A percentile compares a stretch with the other conserved stretches of the same genome.
These are phyloP conservation scores for Cantharis rustica DNA, from an alignment of 2,888 invertebrate genomes.

Conservation along the genomic window DNA sequence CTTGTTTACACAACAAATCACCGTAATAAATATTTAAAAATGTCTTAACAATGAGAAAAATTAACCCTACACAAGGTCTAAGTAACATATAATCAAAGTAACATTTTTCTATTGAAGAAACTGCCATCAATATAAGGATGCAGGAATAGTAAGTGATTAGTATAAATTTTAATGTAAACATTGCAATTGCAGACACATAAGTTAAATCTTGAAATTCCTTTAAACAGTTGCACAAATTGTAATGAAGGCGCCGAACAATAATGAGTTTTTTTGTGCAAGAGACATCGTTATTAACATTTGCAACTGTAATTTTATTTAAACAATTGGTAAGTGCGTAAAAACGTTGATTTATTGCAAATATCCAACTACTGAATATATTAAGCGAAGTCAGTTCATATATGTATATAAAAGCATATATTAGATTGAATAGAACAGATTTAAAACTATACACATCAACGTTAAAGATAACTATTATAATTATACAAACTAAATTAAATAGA, in stretches of 20 bases:
- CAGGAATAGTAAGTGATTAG: neutral
- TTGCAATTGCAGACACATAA: neutral
- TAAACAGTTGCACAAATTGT: neutral
- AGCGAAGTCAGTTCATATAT: no score
- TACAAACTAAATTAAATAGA: neutral
- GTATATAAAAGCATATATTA: no score
- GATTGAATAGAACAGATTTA: no score
- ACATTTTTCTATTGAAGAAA: neutral
- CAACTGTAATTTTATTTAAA: neutral
- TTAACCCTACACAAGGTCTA: neutral
- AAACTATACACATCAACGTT: no score
- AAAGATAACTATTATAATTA: neutral
- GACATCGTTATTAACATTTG: neutral
- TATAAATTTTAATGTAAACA: neutral
- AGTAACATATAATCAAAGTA: neutral
- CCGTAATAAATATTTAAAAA: neutral
- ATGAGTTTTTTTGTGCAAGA: neutral
- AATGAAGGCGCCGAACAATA: neutral
- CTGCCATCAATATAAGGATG: rapidly evolving
- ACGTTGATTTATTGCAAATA: neutral
- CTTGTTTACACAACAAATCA: neutral
- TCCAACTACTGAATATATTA: neutral
- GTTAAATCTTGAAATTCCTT: neutral
- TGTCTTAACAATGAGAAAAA: neutral
- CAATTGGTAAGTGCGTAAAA: neutral